A percentile compares a stretch with the other conserved stretches of the same genome.
phyloP scores from a whole-genome alignment of 2,113 vertebrate species.

The Cercopithecus mona region DNA sequence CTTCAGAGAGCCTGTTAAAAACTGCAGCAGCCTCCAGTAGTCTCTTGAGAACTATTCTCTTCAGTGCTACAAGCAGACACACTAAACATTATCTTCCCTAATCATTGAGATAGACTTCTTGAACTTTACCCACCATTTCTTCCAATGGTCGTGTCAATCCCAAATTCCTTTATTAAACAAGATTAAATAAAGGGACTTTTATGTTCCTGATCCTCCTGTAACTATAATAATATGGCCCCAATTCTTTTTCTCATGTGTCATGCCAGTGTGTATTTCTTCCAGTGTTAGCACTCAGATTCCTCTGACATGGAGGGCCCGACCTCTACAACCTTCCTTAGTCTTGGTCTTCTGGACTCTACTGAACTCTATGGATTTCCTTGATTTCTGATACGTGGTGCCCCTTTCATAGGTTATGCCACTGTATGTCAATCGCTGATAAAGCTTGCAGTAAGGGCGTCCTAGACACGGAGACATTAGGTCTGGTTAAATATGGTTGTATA shows the following conservation, averaged over 20 bases:
- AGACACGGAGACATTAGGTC: neutral
- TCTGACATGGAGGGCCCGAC: rapidly evolving
- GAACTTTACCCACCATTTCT: neutral
- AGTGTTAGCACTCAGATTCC: rapidly evolving
- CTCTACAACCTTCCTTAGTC: neutral
- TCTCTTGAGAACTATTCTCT: neutral
- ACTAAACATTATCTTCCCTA: neutral
- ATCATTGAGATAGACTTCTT: too few relatives aligned
- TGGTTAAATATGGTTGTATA: rapidly evolving
- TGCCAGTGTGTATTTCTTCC: neutral
- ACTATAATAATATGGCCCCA: rapidly evolving
- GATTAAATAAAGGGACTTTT: neutral
- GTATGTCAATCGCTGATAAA: rapidly evolving
- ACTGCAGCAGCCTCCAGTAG: too few relatives aligned
- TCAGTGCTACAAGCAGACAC: neutral
- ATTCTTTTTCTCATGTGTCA: rapidly evolving
- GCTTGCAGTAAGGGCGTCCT: neutral
- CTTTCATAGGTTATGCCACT: rapidly evolving
- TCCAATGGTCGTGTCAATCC: neutral
- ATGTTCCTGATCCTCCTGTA: neutral
- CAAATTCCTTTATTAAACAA: neutral
- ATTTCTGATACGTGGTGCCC: rapidly evolving
- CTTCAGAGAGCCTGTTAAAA: neutral
- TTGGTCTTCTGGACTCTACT: neutral
- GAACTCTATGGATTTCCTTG: neutral